Percentiles rank a stretch among this genome's conserved stretches.
phyloP scores from a whole-genome alignment of 2,888 invertebrate genomes.

The Chrysomela aeneicollis region DNA sequence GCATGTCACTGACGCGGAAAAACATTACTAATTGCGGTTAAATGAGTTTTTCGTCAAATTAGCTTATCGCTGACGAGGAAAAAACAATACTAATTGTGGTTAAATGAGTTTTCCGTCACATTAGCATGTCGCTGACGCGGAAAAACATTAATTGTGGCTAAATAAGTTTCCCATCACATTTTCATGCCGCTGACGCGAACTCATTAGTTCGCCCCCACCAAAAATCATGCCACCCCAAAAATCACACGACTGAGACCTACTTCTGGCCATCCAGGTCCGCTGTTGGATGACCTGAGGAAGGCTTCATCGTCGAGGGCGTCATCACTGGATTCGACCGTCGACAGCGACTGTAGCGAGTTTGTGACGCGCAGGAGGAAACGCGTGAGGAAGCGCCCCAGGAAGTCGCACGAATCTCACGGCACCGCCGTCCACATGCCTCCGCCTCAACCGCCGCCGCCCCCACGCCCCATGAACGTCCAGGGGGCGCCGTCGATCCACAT shows the following conservation, averaged over 20 bases:
- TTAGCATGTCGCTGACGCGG: too few relatives aligned
- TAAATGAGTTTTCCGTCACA: too few relatives aligned
- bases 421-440: not conserved
- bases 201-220: not conserved
- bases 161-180: too few relatives aligned
- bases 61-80: too few relatives aligned
- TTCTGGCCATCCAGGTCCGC: not conserved
- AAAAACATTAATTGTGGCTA: too few relatives aligned
- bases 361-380: constrained; percentile 26
- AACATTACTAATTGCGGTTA: too few relatives aligned
- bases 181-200: too few relatives aligned
- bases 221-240: too few relatives aligned
- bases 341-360: constrained; percentile 20
- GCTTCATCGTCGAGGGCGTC: not conserved
- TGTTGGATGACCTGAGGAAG: constrained; percentile 2
- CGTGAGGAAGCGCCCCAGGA: constrained; percentile 21
- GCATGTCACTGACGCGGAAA: too few relatives aligned
- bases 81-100: too few relatives aligned
- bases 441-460: not conserved
- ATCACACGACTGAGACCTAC: too few relatives aligned
- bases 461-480: constrained; percentile 16
- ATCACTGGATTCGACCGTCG: constrained; percentile 6
- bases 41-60: too few relatives aligned
- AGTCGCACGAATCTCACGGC: not conserved
- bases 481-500: constrained; percentile 27